Conservation (phyloP, 1,140 invertebrate genomes). For the Drosophila fuyamai region DNA sequence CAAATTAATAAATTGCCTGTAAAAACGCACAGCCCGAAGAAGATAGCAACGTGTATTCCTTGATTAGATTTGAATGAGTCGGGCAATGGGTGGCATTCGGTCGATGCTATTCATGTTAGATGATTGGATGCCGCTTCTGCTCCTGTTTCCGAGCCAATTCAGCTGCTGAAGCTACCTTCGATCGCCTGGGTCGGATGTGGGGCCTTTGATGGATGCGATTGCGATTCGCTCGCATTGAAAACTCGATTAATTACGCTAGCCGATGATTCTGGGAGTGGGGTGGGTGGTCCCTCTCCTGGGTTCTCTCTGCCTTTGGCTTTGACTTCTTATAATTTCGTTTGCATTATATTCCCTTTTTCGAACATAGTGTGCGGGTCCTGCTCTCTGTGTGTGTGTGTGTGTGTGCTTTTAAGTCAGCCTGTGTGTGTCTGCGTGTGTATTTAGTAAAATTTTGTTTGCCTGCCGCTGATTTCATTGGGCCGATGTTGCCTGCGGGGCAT, state of each 20-base stretch:
- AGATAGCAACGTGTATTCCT: constrained; percentile 58
- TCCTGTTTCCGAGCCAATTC: not conserved
- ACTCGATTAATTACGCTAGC: constrained; percentile 53
- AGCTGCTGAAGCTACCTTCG: not conserved
- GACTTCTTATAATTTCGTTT: constrained; percentile 52
- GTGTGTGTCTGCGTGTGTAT: constrained; percentile 16
- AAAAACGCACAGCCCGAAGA: constrained; percentile 59
- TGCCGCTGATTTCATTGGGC: constrained; percentile 42
- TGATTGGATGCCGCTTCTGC: constrained; percentile 24
- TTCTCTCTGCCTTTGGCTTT: constrained; percentile 7
- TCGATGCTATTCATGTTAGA: constrained; percentile 57
- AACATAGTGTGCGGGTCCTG: constrained; percentile 3
- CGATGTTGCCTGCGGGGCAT: constrained; percentile 32
- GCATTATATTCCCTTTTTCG: constrained; percentile 30
- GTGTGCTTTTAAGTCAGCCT: not conserved
- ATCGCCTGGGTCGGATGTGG: constrained; percentile 10
- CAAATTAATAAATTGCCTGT: constrained; percentile 80
- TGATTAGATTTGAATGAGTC: constrained; percentile 71
- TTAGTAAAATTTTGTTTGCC: constrained; percentile 45
- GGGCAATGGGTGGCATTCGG: constrained; percentile 26
- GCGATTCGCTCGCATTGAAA: constrained; percentile 38
- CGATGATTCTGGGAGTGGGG: constrained; percentile 26
- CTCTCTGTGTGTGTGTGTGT: constrained; percentile 3
- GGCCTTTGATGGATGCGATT: constrained; percentile 54
- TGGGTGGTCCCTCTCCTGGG: not conserved